Conservation (phyloP, 2,113 vertebrate genomes). For the Austrofundulus limnaeus region DNA sequence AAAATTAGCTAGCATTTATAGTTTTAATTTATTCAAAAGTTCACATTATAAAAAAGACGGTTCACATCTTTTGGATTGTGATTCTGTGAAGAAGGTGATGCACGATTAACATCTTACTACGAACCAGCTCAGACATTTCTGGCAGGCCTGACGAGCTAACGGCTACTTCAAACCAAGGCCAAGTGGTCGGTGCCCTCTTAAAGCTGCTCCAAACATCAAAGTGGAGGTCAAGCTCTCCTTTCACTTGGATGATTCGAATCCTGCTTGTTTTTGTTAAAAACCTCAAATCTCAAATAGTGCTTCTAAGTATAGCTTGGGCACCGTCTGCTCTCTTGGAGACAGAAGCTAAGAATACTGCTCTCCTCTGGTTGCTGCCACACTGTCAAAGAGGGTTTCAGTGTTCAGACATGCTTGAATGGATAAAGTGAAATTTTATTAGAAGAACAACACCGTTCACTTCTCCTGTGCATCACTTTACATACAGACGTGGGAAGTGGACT, state of each 20-base stretch:
- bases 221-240: too few species aligned
- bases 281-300: conserved; percentile 59
- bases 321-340: conserved; percentile 66
- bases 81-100: not conserved
- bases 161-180: too few species aligned
- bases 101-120: not conserved
- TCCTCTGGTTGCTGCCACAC: conserved; percentile 56
- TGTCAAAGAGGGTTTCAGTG: conserved; percentile 74
- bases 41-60: too few species aligned
- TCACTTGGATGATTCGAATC: too few species aligned
- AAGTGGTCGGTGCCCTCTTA: too few species aligned
- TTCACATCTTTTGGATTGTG: not conserved
- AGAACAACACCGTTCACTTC: conserved; percentile 52
- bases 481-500: conserved; percentile 21
- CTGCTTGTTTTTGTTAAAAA: conserved; percentile 44
- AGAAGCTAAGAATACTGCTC: conserved; percentile 74
- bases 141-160: too few species aligned
- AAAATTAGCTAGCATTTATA: too few species aligned
- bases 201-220: too few species aligned
- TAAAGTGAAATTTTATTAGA: conserved; percentile 65
- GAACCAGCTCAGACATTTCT: too few species aligned
- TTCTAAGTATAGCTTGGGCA: conserved; percentile 70
- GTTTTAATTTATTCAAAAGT: too few species aligned
- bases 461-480: conserved; percentile 44
- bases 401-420: conserved; percentile 67